Base-by-base conservation (phyloP, 2,888 invertebrate species). In the Xestoiulus laeticollis region DNA sequence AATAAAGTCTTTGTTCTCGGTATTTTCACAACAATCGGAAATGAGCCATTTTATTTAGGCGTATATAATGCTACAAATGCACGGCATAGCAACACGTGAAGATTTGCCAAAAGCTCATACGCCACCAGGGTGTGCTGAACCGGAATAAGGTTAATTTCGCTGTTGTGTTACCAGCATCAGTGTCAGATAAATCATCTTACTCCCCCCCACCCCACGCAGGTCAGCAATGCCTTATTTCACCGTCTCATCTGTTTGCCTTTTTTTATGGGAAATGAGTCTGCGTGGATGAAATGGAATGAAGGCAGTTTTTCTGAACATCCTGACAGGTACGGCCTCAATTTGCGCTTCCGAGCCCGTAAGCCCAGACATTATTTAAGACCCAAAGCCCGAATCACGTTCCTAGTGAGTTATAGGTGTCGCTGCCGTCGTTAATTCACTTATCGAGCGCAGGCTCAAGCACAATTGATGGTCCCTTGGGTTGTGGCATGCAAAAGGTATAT, bases 401-500 rank as follows among this genome's bases (percentile, higher is more conserved):
- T 10, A 4, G 26, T 68, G 68, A 68, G 68, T 68, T 68, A 19
- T 68, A 68, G 68, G 68, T 26, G 68, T 22, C 68, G 68, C 68
- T 68, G 26, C 26, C 68, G 68, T 68, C 68, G 68, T 26, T 68
- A 68, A 68, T 68, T 68, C 68, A 68, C 68, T 68, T 68, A 68
- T 68, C 68, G 68, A 59, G 59, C 59, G 59, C 43, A 38, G 33
- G 33, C 33, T 38, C 33, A 38, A 38, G 33, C 33, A 38, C 48
- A 16, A 48, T 48, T 10, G 48, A 48, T 48, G 48, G 48, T 12
- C 48, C 48, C 48, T 4, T 16, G 48, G 48, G 59, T 19, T n/a
- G 59, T 16, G 53, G 53, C 53, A 19, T 22, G 26, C 68, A 68
- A 68, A 68, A 68, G 68, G 68, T 48, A 48, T 10, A n/a, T n/a